Base-by-base conservation (phyloP, 2,888 invertebrate species). In the Lasioglossum calceatum region DNA sequence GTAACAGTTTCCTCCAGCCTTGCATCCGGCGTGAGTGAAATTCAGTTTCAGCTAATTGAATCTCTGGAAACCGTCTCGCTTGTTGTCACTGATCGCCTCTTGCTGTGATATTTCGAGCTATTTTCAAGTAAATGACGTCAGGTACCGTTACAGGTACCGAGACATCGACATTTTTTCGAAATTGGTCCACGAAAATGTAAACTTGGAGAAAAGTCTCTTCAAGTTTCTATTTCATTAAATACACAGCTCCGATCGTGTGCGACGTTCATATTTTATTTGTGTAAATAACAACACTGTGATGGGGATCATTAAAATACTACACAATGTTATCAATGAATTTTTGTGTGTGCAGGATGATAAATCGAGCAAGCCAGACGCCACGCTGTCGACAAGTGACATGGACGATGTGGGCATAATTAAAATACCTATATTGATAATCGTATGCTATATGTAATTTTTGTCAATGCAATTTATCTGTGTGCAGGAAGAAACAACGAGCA, bases 1-100 rank as follows among this genome's bases (percentile, higher is more conserved):
- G 93, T 94, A 12, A 93, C 92, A 8, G 88, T 94, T 16, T 88
- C 91, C n/a, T 86, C 91, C 10, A 91, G 88, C n/a, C 86, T 94
- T 19, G 88, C 86, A 12, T 32, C 83, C 32, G 88, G 72, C 39
- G 94, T 94, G 90, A 91, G 92, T 90, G 54, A 84, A 81, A 85
- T 50, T 84, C 39, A 44, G 54, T 87, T 47, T 74, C 71, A 74
- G 23, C 76, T 88, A 89, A 88, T 89, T 67, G 73, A 90, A 82
- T 70, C 4, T 74, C 71, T 64, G 7, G 10, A 73, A 79, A 71
- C 71, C 61, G 61, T 81, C 73, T 70, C 23, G 8, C 39, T 19
- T 10, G 19, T 77, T 61, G 70, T 74, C 85, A 79, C 71, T 88
- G 72, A 27, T 36, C 74, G 73, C 61, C 75, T 44, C 64, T 71